Conservation (phyloP, 2,888 invertebrate genomes). For the Ophion ellenae region DNA sequence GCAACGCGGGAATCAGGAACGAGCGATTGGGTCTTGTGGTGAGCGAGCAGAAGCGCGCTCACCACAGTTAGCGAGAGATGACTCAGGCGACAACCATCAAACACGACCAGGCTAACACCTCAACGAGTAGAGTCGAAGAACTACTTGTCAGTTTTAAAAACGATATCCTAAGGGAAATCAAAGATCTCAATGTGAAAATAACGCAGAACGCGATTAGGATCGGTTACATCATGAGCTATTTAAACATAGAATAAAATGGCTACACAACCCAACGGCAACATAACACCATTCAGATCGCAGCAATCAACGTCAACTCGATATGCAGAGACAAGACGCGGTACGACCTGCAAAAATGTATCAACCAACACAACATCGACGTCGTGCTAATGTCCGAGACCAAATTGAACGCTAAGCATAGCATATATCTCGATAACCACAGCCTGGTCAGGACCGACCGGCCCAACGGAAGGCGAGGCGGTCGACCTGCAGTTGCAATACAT, state of each 20-base stretch:
- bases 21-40: too few species aligned
- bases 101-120: not conserved
- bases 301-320: slow-evolving; percentile 46
- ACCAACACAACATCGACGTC: slow-evolving; percentile 2
- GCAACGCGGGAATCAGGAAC: not conserved
- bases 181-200: not conserved
- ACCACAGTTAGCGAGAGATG: not conserved
- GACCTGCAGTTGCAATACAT: too few species aligned
- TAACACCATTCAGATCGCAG: not conserved
- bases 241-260: not conserved
- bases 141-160: not conserved
- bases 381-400: slow-evolving; percentile 41
- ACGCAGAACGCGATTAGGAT: not conserved
- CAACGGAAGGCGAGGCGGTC: not conserved
- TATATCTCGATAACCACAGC: not conserved
- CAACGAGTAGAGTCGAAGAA: not conserved
- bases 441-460: slow-evolving; percentile 35
- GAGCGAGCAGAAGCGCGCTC: not conserved
- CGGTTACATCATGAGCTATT: not conserved
- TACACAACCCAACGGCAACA: not conserved
- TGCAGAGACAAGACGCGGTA: slow-evolving; percentile 20
- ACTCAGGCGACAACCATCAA: too few species aligned
- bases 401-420: slow-evolving; percentile 34
- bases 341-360: slow-evolving; percentile 34
- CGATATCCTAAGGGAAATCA: not conserved